Evolutionary conservation across 2,113 vertebrate species (phyloP), one percentile per base, ranked within the genome.

Genomic region (Aldabrachelys gigantea): DNA sequence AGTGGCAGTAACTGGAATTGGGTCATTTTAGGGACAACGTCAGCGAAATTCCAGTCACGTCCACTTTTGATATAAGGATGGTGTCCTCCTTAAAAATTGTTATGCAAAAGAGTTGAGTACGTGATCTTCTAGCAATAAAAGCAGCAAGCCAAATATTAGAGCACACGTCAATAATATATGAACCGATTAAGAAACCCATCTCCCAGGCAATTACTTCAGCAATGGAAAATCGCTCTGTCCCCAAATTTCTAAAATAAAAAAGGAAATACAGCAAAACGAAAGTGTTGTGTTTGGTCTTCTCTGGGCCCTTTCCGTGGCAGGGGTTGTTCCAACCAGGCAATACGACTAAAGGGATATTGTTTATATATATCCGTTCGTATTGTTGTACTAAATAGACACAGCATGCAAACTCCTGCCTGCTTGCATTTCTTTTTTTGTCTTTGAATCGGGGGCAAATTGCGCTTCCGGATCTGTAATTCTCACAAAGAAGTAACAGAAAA

Each of bases 181-280:
- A 96, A 91, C 93, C 97, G 96, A 97, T 97, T 97, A 96, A 97
- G 97, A 94, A 97, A 96, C 96, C 94, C 91, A 92, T 96, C 97
- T 97, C 93, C 62, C 83, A 89, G 87, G 97, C 95, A 97, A 97
- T 97, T 97, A 97, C 97, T 90, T 57, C 95, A 79, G 82, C 96
- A 83, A 93, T 87, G 94, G 96, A 93, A 97, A 98, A 95, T 11
- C 52, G 59, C 54, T 1, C 86, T 91, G 2, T 35, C 90, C 85
- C 52, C 79, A 47, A 89, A 88, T 93, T 93, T 92, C 56, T 29
- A 89, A 91, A 95, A 89, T 82, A 95, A 92, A 92, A 88, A 92
- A 90, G 78, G 76, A 93, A 81, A 90, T 89, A 96, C 92, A 93
- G 59, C n/a, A 13, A 22, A 27, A 35, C 0, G 6, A 75, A 83